phyloP scores from a whole-genome alignment of 1,140 invertebrate species.

The Nephila pilipes region DNA sequence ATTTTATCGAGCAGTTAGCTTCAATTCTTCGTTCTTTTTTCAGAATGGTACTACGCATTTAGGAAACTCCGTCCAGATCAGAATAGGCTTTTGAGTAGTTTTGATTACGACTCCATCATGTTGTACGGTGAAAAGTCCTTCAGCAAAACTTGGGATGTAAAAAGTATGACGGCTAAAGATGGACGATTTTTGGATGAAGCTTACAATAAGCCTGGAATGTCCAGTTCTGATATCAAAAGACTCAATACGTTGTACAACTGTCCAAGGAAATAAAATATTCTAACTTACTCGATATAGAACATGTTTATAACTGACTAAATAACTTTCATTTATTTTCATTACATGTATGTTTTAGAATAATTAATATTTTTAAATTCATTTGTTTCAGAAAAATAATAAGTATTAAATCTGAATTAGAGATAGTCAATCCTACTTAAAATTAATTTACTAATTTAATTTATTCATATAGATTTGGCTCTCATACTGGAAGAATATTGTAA shows the following conservation, averaged over 20 bases:
- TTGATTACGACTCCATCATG: conserved; percentile 82
- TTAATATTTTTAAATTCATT: too few species aligned
- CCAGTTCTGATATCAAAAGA: conserved; percentile 79
- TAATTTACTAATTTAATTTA: too few species aligned
- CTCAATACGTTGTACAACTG: conserved; percentile 80
- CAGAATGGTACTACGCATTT: conserved; percentile 67
- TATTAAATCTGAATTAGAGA: too few species aligned
- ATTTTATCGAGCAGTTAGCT: too few species aligned
- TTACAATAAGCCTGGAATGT: conserved; percentile 80
- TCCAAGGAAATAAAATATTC: conserved; percentile 4
- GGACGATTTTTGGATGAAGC: conserved; percentile 78
- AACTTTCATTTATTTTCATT: too few species aligned
- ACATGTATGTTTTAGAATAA: too few species aligned
- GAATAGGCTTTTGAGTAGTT: conserved; percentile 73
- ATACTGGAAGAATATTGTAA: too few species aligned
- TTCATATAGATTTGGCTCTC: too few species aligned
- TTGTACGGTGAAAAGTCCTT: conserved; percentile 81
- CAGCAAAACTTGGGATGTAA: conserved; percentile 78
- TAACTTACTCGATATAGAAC: too few species aligned
- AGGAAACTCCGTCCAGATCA: conserved; percentile 61
- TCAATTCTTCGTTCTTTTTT: background rate
- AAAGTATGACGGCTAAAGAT: conserved; percentile 79
- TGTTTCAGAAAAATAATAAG: too few species aligned
- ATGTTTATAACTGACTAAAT: too few species aligned
- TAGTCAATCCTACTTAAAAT: too few species aligned